These are phyloP conservation scores for Hormaphis cornu DNA, from an alignment of 1,140 invertebrate genomes.

Conservation along the genomic window DNA sequence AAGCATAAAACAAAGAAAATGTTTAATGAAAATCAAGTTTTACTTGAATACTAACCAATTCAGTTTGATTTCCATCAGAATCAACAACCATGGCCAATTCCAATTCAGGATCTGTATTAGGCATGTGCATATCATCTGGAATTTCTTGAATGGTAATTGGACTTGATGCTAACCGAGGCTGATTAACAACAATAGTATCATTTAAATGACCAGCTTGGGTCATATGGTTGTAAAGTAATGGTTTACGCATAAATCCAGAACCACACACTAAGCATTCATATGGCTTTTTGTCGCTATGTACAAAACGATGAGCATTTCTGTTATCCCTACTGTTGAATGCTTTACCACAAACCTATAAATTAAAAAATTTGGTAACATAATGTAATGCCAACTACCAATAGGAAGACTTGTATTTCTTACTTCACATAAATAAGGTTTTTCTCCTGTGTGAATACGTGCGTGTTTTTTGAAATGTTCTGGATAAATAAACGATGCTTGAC, in stretches of 20 bases:
- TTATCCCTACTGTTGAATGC: slow-evolving; percentile 74
- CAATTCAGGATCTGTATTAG: slow-evolving; percentile 42
- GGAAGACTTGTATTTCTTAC: slow-evolving; percentile 41
- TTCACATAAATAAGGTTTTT: slow-evolving; percentile 69
- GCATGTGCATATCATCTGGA: slow-evolving; percentile 44
- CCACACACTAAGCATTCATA: slow-evolving; percentile 74
- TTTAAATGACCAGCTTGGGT: slow-evolving; percentile 59
- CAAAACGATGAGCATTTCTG: slow-evolving; percentile 71
- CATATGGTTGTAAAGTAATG: slow-evolving; percentile 69
- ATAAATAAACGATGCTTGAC: slow-evolving; percentile 69
- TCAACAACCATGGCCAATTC: slow-evolving; percentile 42
- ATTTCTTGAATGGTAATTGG: slow-evolving; percentile 38
- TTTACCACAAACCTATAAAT: slow-evolving; percentile 66
- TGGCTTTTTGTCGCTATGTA: slow-evolving; percentile 76
- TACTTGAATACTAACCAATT: slow-evolving; percentile 32
- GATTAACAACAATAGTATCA: slow-evolving; percentile 69
- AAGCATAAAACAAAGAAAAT: background rate
- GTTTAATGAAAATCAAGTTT: too few species aligned
- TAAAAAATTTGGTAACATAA: background rate
- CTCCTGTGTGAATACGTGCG: slow-evolving; percentile 63
- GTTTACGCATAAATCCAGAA: slow-evolving; percentile 73
- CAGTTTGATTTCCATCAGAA: slow-evolving; percentile 37
- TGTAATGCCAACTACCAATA: background rate
- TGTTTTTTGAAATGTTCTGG: slow-evolving; percentile 78
- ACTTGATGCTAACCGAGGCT: slow-evolving; percentile 56